Evolutionary conservation across 2,113 vertebrate genomes (phyloP), one percentile per base, ranked within the genome.

Genomic region (Crotophaga sulcirostris): DNA sequence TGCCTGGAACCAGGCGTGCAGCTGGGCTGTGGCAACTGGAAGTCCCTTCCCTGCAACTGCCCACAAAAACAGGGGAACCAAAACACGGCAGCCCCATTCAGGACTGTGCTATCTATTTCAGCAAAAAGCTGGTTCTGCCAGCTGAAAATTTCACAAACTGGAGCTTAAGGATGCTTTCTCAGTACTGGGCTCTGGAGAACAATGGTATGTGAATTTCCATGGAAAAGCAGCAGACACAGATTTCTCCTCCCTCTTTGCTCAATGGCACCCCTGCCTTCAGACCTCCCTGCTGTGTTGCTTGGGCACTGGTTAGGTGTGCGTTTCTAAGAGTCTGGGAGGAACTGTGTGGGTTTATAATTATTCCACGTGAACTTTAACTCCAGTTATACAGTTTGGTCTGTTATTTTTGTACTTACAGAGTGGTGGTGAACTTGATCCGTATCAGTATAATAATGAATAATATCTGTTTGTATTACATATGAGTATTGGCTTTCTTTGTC

Each of bases 61-160:
- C 29, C 2, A 0, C 4, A 1, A 20, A 29, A 40, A 24, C 59
- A 38, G 36, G 5, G 2, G 12, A 60, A 13, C 44, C 33, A 10
- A 16, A 47, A 31, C 0, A 2, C 5, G 18, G 20, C n/a, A 28
- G 44, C 28, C 13, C 33, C 4, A 1, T 7, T 60, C 29, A 60
- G 86, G n/a, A 18, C 16, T 7, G 0, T 9, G 34, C 69, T 26
- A 2, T 5, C 4, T 38, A 5, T 62, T 60, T 44, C 44, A 8
- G 16, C 19, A 24, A 70, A 28, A 44, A 47, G 28, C 28, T 62
- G n/a, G 14, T 45, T 62, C 56, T 74, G 25, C 29, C 28, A 63
- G 60, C 68, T 64, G 69, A 78, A 73, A 77, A 62, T 49, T 40
- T 40, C 20, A 5, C 1, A 0, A 14, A 15, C 21, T 0, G 0